These are phyloP conservation scores for Capricornis sumatraensis DNA, from an alignment of 2,113 vertebrate species.

Conservation along the genomic window DNA sequence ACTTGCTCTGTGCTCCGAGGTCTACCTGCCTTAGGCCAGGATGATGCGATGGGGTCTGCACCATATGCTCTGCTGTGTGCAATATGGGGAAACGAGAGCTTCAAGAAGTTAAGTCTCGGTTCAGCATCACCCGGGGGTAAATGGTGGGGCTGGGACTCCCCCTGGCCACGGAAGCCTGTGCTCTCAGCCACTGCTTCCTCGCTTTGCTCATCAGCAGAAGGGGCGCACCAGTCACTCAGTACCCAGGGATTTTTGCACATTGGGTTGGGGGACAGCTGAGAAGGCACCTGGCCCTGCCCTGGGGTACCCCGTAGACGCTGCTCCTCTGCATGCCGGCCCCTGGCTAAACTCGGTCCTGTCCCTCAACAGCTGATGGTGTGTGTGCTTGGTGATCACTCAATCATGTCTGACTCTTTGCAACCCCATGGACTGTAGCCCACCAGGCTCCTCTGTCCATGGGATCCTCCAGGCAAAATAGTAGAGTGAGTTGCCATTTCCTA, in stretches of 20 bases:
- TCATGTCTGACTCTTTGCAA: not conserved
- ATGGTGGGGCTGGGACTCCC: too few relatives aligned
- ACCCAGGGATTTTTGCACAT: fast-evolving
- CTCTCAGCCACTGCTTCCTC: not conserved
- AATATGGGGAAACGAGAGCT: not conserved
- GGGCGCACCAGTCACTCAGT: not conserved
- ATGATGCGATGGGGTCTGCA: fast-evolving
- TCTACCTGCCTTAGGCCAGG: fast-evolving
- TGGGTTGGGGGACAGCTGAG: too few relatives aligned
- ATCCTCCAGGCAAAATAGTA: not conserved
- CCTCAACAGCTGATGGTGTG: not conserved
- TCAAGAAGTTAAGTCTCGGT: not conserved
- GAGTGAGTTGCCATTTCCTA: not conserved
- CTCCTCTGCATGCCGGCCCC: not conserved
- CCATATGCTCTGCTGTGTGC: not conserved
- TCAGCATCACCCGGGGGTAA: not conserved
- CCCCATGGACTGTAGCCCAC: not conserved
- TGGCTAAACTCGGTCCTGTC: not conserved
- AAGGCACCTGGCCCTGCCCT: too few relatives aligned
- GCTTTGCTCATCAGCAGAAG: not conserved
- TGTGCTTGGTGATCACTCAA: not conserved
- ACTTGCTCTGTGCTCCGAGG: not conserved
- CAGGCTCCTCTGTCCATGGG: not conserved
- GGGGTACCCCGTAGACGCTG: fast-evolving
- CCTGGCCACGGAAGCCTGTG: not conserved